These are phyloP conservation scores for Cynoglossus semilaevis DNA, from an alignment of 2,113 vertebrate genomes.

Conservation along the genomic window DNA sequence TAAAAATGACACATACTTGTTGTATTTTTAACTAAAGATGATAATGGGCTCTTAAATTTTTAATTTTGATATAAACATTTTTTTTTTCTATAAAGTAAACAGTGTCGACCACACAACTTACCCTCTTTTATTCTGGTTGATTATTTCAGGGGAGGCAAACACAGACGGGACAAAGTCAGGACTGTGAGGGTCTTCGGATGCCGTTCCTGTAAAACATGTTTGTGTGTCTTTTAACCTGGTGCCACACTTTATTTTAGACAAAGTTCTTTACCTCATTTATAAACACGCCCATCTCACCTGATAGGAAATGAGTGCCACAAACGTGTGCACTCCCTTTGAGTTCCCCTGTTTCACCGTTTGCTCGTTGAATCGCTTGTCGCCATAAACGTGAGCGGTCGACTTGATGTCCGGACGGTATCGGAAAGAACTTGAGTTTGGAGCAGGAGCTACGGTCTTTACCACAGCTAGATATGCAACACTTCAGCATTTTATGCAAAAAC, in stretches of 20 bases:
- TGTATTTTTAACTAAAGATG: background rate
- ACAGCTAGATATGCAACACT: constrained; percentile 50
- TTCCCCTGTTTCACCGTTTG: constrained; percentile 9
- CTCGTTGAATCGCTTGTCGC: constrained; percentile 27
- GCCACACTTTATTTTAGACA: background rate
- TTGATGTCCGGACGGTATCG: constrained; percentile 27
- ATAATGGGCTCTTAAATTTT: too few species aligned
- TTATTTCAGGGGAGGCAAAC: constrained; percentile 16
- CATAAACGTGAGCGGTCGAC: constrained; percentile 37
- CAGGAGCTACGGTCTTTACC: background rate
- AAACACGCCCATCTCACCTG: constrained; percentile 23
- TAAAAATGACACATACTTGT: too few species aligned
- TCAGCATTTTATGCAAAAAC: constrained; percentile 20
- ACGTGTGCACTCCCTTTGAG: constrained; percentile 5
- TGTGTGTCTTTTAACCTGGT: too few species aligned
- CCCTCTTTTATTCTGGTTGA: background rate
- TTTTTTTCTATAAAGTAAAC: too few species aligned
- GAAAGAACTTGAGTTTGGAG: constrained; percentile 19
- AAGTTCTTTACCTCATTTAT: background rate
- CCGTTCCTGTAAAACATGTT: constrained; percentile 31
- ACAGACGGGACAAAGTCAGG: constrained; percentile 59
- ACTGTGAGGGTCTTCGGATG: constrained; percentile 17
- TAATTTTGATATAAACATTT: too few species aligned
- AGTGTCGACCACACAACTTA: background rate
- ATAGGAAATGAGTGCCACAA: constrained; percentile 61